Conservation (phyloP, 2,113 vertebrate species). For the Psophia crepitans region DNA sequence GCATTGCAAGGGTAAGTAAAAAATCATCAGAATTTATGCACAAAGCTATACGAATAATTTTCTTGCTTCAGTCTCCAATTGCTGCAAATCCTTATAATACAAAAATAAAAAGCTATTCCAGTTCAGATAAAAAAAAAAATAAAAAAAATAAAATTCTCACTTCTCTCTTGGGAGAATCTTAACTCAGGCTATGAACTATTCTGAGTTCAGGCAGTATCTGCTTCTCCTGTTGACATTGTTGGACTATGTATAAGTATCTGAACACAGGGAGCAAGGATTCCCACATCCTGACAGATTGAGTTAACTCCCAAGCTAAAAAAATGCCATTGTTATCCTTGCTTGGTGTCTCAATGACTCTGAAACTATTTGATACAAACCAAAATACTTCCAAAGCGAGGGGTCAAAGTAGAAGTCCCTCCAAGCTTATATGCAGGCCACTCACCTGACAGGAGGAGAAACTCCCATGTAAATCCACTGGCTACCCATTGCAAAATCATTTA, state of each 20-base stretch:
- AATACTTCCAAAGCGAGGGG: neutral
- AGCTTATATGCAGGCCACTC: neutral
- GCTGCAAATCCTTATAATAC: neutral
- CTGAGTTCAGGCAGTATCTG: neutral
- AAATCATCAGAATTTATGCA: constrained; percentile 55
- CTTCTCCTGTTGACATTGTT: neutral
- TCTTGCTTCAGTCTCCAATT: neutral
- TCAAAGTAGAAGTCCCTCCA: neutral
- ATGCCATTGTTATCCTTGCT: neutral
- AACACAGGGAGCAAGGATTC: neutral
- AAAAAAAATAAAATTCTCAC: neutral
- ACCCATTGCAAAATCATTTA: neutral
- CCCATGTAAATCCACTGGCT: neutral
- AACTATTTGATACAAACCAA: neutral
- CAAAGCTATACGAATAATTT: neutral
- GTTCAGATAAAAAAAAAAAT: neutral
- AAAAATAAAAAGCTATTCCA: neutral
- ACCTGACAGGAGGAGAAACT: neutral
- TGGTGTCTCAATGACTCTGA: neutral
- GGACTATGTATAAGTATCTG: neutral
- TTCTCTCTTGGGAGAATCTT: neutral
- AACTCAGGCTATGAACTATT: neutral
- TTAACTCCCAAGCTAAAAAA: neutral
- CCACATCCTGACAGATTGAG: neutral
- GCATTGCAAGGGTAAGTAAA: constrained; percentile 48